Evolutionary conservation across 2,888 invertebrate species (phyloP).

Genomic region (Desoria tigrina): DNA sequence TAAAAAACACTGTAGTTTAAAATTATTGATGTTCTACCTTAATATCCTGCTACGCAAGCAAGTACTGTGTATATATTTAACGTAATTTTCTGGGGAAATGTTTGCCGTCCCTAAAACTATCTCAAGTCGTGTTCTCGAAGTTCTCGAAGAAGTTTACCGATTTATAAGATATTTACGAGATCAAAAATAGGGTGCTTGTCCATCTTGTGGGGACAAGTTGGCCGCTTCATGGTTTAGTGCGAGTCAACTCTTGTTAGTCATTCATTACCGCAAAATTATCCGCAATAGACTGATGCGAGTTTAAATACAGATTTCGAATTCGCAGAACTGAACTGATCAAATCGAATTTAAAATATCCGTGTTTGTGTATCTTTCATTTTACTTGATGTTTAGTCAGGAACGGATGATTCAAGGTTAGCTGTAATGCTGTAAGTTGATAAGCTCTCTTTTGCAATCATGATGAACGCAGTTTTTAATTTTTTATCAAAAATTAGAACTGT

Average conservation of each 20-base stretch:
- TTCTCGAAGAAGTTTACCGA: constrained; percentile 14
- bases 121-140: constrained; percentile 33
- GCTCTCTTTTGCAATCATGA: constrained; percentile 50
- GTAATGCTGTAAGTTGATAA: constrained; percentile 30
- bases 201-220: background rate
- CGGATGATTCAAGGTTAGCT: constrained; percentile 3
- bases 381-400: constrained; percentile 1
- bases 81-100: constrained; percentile 37
- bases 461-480: constrained; percentile 47
- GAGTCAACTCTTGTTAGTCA: constrained; percentile 10
- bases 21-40: constrained; percentile 11
- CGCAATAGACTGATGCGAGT: constrained; percentile 4
- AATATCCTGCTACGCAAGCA: constrained; percentile 1
- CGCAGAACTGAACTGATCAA: constrained; percentile 7
- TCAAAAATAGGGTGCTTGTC: constrained; percentile 1
- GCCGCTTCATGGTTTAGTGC: constrained; percentile 1
- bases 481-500: constrained; percentile 34
- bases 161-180: constrained; percentile 11
- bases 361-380: constrained; percentile 4
- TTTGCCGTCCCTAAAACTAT: constrained; percentile 52
- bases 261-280: constrained; percentile 4
- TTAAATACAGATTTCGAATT: background rate
- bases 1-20: background rate
- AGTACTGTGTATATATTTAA: constrained; percentile 18
- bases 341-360: background rate